phyloP scores from a whole-genome alignment of 2,113 vertebrate species.

The Carollia perspicillata region DNA sequence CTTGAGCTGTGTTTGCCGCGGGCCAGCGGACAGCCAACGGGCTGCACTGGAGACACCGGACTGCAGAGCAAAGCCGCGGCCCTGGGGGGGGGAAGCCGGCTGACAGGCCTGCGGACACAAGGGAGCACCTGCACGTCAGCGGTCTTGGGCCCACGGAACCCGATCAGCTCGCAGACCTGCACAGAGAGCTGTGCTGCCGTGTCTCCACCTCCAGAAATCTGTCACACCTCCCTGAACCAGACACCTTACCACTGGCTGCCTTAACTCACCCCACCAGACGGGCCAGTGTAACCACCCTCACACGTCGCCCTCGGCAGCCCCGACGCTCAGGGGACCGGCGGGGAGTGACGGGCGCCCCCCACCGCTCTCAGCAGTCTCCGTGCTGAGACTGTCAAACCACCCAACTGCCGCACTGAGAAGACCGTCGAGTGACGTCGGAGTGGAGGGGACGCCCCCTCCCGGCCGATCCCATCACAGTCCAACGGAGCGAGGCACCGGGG shows the following conservation, averaged over 20 bases:
- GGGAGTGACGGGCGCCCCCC: not conserved
- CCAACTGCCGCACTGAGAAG: too few relatives aligned
- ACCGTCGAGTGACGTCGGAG: fast-evolving
- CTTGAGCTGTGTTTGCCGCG: too few relatives aligned
- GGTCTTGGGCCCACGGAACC: not conserved
- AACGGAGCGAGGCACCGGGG: too few relatives aligned
- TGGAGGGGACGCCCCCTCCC: too few relatives aligned
- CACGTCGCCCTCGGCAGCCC: not conserved
- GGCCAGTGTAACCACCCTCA: not conserved
- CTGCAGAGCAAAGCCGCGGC: not conserved
- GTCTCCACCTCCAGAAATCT: not conserved
- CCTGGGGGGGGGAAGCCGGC: not conserved
- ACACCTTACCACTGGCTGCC: not conserved
- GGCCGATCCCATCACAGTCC: too few relatives aligned
- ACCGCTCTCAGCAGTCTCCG: too few relatives aligned
- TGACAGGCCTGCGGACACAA: not conserved
- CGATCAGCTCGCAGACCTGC: not conserved
- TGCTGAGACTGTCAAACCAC: too few relatives aligned
- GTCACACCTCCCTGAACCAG: not conserved
- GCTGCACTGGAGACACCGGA: not conserved
- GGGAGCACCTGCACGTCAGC: not conserved
- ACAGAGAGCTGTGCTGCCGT: not conserved
- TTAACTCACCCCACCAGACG: not conserved
- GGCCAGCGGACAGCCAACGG: not conserved
- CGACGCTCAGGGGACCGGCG: not conserved